Conservation (phyloP, 92 coral and sea anemone species). For the Zoanthus gigantus region DNA sequence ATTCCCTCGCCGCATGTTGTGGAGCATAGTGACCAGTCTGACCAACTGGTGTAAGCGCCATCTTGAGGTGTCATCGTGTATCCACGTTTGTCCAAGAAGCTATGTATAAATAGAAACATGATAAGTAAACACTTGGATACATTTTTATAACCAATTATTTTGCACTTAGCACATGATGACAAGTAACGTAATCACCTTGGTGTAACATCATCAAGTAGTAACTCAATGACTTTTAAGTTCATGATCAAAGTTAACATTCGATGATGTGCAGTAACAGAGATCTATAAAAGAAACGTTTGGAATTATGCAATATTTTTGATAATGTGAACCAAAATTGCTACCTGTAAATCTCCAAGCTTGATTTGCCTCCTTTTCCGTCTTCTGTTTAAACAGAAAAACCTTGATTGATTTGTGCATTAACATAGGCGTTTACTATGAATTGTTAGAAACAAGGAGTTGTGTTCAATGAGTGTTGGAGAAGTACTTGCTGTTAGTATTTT, state of each 20-base stretch:
- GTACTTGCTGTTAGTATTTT: too few species aligned
- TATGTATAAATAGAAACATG: background rate
- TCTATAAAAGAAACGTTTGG: too few species aligned
- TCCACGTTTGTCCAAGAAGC: conserved; percentile 35
- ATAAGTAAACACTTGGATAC: background rate
- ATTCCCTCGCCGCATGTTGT: conserved; percentile 19
- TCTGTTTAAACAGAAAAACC: background rate
- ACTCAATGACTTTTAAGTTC: too few species aligned
- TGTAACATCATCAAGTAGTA: too few species aligned
- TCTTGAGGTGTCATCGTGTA: conserved; percentile 20
- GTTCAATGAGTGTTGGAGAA: too few species aligned
- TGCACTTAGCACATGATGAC: background rate
- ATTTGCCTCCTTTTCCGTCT: conserved; percentile 39
- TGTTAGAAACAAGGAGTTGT: too few species aligned
- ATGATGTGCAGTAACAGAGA: too few species aligned
- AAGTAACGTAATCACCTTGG: too few species aligned
- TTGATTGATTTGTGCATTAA: too few species aligned
- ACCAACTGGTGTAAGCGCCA: conserved; percentile 34
- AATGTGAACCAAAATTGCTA: background rate
- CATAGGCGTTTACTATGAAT: too few species aligned
- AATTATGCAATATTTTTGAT: too few species aligned
- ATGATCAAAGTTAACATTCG: background rate
- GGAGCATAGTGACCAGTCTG: conserved; percentile 42
- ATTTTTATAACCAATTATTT: background rate
- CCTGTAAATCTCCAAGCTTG: conserved; percentile 41